A percentile compares a stretch with the other conserved stretches of the same genome.
Conservation (phyloP, 1,140 invertebrate genomes). For the Nasonia giraulti region DNA sequence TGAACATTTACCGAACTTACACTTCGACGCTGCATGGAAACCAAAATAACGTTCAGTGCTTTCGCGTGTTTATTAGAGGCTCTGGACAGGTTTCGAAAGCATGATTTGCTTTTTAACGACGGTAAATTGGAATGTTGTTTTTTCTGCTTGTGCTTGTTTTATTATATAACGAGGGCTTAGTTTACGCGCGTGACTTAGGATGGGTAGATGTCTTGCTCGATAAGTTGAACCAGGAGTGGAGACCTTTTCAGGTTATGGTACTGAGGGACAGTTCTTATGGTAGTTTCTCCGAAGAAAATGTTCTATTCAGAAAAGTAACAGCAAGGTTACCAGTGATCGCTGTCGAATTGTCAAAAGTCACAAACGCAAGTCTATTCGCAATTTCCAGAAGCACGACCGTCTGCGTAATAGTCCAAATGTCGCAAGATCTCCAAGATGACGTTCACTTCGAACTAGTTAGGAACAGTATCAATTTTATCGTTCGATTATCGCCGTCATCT, state of each 20-base stretch:
- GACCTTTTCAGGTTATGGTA: neutral
- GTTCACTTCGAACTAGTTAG: neutral
- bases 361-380: neutral
- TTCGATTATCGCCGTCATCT: neutral
- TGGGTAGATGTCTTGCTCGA: conserved; percentile 15
- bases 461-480: neutral
- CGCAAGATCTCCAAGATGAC: neutral
- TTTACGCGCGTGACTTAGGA: neutral
- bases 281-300: neutral
- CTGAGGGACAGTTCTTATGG: neutral
- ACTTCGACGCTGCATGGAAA: too few species aligned
- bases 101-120: too few species aligned
- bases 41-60: too few species aligned
- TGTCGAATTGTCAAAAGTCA: neutral
- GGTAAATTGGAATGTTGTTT: too few species aligned
- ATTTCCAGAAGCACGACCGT: neutral
- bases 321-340: neutral
- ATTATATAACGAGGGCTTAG: too few species aligned
- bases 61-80: too few species aligned
- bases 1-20: neutral
- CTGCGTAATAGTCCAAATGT: conserved; percentile 1
- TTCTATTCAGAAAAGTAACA: conserved; percentile 1
- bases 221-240: neutral
- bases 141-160: too few species aligned
- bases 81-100: too few species aligned